These are phyloP conservation scores for Zenarchopterus dispar DNA, from an alignment of 2,797 vertebrate genomes.

Conservation along the genomic window DNA sequence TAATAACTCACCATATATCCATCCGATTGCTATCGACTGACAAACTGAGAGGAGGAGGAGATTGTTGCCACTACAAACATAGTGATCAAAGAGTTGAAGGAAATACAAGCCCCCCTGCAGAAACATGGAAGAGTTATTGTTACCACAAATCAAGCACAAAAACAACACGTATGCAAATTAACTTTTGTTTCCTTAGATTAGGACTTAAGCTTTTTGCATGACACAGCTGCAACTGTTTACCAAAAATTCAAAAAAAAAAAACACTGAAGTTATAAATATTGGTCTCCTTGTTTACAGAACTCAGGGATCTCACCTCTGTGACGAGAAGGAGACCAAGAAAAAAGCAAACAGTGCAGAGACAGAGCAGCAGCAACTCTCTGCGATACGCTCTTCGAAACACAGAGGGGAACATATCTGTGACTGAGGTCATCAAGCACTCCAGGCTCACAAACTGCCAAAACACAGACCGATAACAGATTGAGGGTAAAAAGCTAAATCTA, in stretches of 20 bases:
- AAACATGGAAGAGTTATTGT: constrained; percentile 9
- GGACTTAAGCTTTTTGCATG: background rate
- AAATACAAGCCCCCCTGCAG: constrained; percentile 79
- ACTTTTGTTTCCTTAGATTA: background rate
- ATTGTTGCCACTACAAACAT: constrained; percentile 79
- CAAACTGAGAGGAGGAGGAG: constrained; percentile 78
- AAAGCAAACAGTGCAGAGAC: constrained; percentile 82
- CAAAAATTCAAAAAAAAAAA: background rate
- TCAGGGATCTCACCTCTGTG: constrained; percentile 84
- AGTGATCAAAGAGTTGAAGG: constrained; percentile 81
- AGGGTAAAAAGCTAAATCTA: background rate
- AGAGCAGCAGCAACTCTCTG: constrained; percentile 87
- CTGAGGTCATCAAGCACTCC: constrained; percentile 90
- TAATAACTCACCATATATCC: constrained; percentile 76
- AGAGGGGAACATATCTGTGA: constrained; percentile 87
- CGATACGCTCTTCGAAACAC: constrained; percentile 85
- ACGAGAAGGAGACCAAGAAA: constrained; percentile 87
- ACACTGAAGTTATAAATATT: background rate
- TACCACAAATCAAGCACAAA: constrained; percentile 12
- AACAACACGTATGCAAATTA: background rate
- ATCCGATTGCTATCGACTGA: constrained; percentile 76
- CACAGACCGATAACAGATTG: constrained; percentile 8
- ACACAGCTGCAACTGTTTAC: background rate
- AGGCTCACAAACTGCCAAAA: constrained; percentile 88
- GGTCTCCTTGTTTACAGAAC: background rate